phyloP scores from a whole-genome alignment of 1,140 invertebrate species.

The Antheraea mylitta region DNA sequence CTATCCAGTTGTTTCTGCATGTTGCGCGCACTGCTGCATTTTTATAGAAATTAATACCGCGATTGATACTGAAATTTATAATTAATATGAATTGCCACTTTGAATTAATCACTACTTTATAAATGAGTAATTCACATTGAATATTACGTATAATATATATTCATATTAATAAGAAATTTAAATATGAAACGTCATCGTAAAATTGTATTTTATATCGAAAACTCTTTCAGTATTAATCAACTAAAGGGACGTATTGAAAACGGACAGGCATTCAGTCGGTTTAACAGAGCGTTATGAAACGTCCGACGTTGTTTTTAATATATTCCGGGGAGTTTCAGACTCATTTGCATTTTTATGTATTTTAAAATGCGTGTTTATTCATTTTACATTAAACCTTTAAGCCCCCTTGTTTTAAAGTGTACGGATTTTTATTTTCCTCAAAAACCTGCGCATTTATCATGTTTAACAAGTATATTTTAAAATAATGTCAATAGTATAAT shows the following conservation, averaged over 20 bases:
- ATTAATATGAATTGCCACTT: too few species aligned
- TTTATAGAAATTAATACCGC: too few species aligned
- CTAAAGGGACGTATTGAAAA: background rate
- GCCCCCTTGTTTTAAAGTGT: background rate
- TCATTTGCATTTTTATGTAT: background rate
- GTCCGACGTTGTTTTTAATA: conserved; percentile 1
- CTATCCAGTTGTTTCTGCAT: too few species aligned
- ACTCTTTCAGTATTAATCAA: background rate
- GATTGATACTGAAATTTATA: too few species aligned
- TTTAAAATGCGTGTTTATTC: background rate
- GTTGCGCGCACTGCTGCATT: too few species aligned
- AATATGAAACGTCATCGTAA: background rate
- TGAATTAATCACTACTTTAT: too few species aligned
- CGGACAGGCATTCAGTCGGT: background rate
- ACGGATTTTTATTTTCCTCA: background rate
- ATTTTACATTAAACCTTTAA: background rate
- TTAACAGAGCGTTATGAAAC: conserved; percentile 2
- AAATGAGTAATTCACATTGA: too few species aligned
- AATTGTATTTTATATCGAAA: background rate
- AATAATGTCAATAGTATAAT: too few species aligned
- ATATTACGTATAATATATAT: background rate
- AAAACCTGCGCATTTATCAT: too few species aligned
- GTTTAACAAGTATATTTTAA: too few species aligned
- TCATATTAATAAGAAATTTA: background rate
- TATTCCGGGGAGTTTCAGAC: background rate